These are phyloP conservation scores for Heterodera filipjevi DNA, from an alignment of 2,888 invertebrate genomes.

Conservation along the genomic window DNA sequence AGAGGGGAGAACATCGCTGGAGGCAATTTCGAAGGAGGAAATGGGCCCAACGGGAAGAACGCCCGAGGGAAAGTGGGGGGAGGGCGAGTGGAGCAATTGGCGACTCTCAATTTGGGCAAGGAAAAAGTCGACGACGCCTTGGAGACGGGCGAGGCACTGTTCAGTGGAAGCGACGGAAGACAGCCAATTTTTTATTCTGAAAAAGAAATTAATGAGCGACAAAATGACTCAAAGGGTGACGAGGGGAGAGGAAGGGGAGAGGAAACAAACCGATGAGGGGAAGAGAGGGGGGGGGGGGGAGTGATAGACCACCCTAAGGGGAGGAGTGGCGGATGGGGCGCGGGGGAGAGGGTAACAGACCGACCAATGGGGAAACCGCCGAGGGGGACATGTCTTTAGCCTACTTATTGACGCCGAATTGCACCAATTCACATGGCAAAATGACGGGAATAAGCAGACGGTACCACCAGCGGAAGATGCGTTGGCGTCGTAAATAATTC, in stretches of 20 bases:
- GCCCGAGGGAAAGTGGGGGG: slow-evolving; percentile 13
- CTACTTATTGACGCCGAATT: slow-evolving; percentile 29
- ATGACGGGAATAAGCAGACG: slow-evolving; percentile 44
- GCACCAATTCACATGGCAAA: slow-evolving; percentile 45
- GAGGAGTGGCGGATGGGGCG: neutral
- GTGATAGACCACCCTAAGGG: slow-evolving; percentile 20
- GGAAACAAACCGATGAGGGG: neutral
- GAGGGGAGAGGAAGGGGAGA: too few relatives aligned
- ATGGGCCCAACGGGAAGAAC: slow-evolving; percentile 17
- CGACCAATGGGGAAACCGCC: too few relatives aligned
- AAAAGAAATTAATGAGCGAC: too few relatives aligned
- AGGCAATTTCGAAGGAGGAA: slow-evolving; percentile 16
- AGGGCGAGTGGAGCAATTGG: slow-evolving; percentile 16
- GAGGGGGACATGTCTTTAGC: neutral
- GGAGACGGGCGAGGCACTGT: slow-evolving; percentile 23
- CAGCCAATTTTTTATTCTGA: slow-evolving; percentile 13
- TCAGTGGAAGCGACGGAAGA: slow-evolving; percentile 20
- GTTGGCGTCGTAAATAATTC: slow-evolving; percentile 53
- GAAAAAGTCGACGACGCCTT: slow-evolving; percentile 21
- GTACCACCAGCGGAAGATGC: slow-evolving; percentile 48
- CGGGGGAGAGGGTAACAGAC: too few relatives aligned
- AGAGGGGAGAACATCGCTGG: neutral
- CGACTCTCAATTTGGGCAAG: slow-evolving; percentile 34
- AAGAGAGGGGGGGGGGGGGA: slow-evolving; percentile 4
- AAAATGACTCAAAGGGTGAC: too few relatives aligned